Conservation (phyloP, 2,888 invertebrate genomes). For the Ichneumoninae sp. region DNA sequence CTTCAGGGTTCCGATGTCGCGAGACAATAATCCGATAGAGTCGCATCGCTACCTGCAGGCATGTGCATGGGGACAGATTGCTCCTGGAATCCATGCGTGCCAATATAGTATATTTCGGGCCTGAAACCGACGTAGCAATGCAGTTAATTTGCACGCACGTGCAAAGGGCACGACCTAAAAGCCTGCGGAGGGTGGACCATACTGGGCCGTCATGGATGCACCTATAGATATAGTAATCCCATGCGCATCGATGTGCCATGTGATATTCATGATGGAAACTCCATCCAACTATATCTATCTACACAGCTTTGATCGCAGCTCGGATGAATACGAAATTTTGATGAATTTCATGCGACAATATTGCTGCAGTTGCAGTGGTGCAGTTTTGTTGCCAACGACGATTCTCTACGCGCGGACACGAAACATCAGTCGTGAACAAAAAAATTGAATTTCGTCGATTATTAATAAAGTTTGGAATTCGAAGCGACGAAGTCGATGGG, state of each 20-base stretch:
- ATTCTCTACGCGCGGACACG: background rate
- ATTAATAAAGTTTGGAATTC: constrained; percentile 3
- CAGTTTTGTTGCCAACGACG: background rate
- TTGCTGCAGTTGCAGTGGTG: background rate
- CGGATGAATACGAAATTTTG: constrained; percentile 9
- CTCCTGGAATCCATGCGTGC: constrained; percentile 2
- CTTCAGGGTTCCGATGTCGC: constrained; percentile 28
- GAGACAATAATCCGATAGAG: constrained; percentile 48
- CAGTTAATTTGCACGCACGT: constrained; percentile 7
- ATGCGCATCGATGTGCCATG: constrained; percentile 7
- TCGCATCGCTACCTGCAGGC: constrained; percentile 19
- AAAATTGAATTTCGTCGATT: background rate
- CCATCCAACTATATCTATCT: background rate
- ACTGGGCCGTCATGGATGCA: background rate
- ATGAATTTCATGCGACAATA: constrained; percentile 1
- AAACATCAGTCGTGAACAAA: background rate
- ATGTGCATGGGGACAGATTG: constrained; percentile 15
- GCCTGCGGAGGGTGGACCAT: background rate
- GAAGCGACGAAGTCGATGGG: background rate
- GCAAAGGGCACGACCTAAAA: constrained; percentile 32
- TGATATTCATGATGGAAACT: constrained; percentile 10
- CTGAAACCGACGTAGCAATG: constrained; percentile 20
- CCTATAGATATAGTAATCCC: background rate
- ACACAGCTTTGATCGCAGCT: constrained; percentile 3
- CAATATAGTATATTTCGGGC: constrained; percentile 25